These are phyloP conservation scores for Holocentrus rufus DNA, from an alignment of 2,797 vertebrate genomes.

Conservation along the genomic window DNA sequence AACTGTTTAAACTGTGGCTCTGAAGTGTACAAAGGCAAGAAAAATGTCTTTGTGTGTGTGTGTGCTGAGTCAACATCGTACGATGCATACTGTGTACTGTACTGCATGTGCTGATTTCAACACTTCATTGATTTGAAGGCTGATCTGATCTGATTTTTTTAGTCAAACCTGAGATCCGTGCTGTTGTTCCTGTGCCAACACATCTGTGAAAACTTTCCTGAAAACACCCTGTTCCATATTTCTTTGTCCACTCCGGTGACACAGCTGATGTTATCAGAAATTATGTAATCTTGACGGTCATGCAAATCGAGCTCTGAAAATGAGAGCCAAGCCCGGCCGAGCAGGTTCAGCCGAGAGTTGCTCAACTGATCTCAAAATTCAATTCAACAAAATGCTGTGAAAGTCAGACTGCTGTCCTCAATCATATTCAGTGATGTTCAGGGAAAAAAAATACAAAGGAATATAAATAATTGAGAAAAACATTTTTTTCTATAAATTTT, in stretches of 20 bases:
- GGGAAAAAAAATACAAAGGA: too few species aligned
- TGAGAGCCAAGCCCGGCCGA: too few species aligned
- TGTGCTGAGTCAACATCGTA: conserved; percentile 12
- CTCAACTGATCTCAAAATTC: too few species aligned
- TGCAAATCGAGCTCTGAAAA: conserved; percentile 14
- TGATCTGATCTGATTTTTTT: conserved; percentile 14
- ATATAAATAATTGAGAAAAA: too few species aligned
- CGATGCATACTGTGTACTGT: conserved; percentile 50
- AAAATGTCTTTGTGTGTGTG: conserved; percentile 4
- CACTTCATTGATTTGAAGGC: too few species aligned
- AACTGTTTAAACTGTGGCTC: conserved; percentile 40
- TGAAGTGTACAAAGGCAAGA: conserved; percentile 43
- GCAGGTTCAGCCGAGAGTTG: too few species aligned
- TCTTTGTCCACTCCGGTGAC: neutral
- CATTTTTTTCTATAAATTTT: too few species aligned
- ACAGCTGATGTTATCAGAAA: neutral
- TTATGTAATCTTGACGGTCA: conserved; percentile 1
- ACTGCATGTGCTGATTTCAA: conserved; percentile 39
- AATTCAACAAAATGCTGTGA: too few species aligned
- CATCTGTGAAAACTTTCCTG: too few species aligned
- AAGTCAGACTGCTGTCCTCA: too few species aligned
- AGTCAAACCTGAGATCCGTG: neutral
- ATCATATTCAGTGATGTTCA: too few species aligned
- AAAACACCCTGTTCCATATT: neutral
- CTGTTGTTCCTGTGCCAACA: too few species aligned